Evolutionary conservation across 2,888 invertebrate species (phyloP).

Genomic region (Malacosoma neustria): DNA sequence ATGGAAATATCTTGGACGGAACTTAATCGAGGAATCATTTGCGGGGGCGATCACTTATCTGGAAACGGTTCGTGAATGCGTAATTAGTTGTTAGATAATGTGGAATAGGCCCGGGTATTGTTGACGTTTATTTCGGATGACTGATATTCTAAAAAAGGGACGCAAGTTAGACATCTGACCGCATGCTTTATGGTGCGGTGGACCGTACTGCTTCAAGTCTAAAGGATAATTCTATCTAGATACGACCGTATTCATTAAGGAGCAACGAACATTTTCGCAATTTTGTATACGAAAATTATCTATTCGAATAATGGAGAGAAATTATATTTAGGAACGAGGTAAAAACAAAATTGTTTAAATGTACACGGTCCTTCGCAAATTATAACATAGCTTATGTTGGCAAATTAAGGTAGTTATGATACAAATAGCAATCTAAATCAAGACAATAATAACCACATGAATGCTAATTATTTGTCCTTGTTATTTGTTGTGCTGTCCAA

Average conservation of each 20-base stretch:
- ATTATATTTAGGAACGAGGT: not conserved
- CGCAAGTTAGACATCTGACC: conserved; percentile 50
- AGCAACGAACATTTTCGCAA: too few species aligned
- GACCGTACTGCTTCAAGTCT: conserved; percentile 48
- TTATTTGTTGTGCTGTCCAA: too few species aligned
- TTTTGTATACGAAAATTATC: conserved; percentile 14
- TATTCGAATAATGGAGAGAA: conserved; percentile 6
- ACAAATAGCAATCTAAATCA: too few species aligned
- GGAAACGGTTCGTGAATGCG: conserved; percentile 55
- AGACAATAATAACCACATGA: too few species aligned
- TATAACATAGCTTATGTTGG: too few species aligned
- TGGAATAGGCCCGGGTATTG: conserved; percentile 34
- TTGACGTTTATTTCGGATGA: conserved; percentile 57
- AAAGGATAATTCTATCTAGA: conserved; percentile 59
- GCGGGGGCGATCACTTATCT: conserved; percentile 62
- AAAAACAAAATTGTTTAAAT: too few species aligned
- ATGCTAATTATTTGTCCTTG: too few species aligned
- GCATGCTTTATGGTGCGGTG: conserved; percentile 50
- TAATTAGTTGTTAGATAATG: conserved; percentile 48
- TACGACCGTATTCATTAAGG: conserved; percentile 35
- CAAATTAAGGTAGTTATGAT: too few species aligned
- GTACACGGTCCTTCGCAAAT: too few species aligned
- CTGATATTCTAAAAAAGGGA: conserved; percentile 45
- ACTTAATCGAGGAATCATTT: conserved; percentile 69
- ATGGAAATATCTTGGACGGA: conserved; percentile 70